Base-by-base conservation (phyloP, 2,113 vertebrate species). In the Dendropsophus ebraccatus region DNA sequence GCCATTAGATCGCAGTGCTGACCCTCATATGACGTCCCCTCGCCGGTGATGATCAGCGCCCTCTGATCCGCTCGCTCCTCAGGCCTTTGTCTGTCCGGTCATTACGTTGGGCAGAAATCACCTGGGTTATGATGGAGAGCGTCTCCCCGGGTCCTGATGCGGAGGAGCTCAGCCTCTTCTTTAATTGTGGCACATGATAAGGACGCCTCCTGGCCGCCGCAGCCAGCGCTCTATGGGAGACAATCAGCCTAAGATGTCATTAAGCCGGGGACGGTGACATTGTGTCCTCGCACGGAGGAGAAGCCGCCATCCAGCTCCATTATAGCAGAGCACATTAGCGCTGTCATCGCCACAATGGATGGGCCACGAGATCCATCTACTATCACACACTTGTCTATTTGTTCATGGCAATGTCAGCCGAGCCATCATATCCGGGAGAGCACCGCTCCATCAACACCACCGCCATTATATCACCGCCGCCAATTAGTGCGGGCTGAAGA, bases 231-330 rank as follows among this genome's bases (percentile, higher is more conserved):
- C 17, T 49, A 58, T 58, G 82, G 76, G 23, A 84, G 82, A 76
- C 82, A 84, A 84, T 84, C 82, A 76, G 41, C 52, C 52, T 17
- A 17, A 85, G 77, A 79, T 79, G 54, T 86, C 84, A 70, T 70
- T 80, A 80, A 45, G 25, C 32, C 5, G 7, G 5, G 35, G 11
- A 80, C 13, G 35, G 52, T 32, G 62, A 86, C 84, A 58, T 28
- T 32, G 47, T 45, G 65, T 79, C 76, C 62, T 80, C 32, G 17
- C 21, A 32, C 49, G 28, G 25, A 80, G 49, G 69, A 86, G 80
- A 30, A 69, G 80, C 54, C 41, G 70, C 35, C 49, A 17, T 58
- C 35, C 14, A 25, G 60, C 25, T 45, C 75, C 41, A 86, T 86
- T 80, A 86, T 80, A 70, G 62, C 45, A 12, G 16, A 12, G 56